phyloP scores from a whole-genome alignment of 2,113 vertebrate genomes.

The Ancistrus triradiatus region DNA sequence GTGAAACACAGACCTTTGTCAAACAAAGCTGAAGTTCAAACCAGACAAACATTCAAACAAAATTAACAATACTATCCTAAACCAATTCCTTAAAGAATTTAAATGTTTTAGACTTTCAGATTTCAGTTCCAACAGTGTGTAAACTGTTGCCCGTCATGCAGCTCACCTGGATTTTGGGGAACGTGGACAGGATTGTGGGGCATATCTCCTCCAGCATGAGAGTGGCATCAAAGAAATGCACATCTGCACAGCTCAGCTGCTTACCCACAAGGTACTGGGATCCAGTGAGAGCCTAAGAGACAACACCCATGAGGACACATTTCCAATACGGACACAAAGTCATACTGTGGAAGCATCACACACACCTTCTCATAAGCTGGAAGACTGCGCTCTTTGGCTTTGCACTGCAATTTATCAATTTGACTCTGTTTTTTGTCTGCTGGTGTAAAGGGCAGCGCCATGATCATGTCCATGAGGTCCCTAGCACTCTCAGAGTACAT shows the following conservation, averaged over 20 bases:
- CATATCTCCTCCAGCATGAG: slow-evolving; percentile 80
- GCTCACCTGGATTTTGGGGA: slow-evolving; percentile 78
- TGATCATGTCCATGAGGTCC: slow-evolving; percentile 77
- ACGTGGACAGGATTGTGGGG: slow-evolving; percentile 66
- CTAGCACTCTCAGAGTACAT: slow-evolving; percentile 78
- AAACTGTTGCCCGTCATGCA: too few species aligned
- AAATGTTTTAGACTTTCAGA: too few species aligned
- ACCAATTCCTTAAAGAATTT: too few species aligned
- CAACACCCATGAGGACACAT: too few species aligned
- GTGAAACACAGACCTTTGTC: too few species aligned
- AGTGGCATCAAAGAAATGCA: slow-evolving; percentile 79
- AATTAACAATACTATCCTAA: too few species aligned
- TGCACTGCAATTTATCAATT: slow-evolving; percentile 62
- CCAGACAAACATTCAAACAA: too few species aligned
- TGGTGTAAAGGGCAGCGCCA: slow-evolving; percentile 62
- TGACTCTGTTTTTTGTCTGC: slow-evolving; percentile 61
- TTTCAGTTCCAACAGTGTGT: too few species aligned
- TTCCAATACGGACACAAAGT: too few species aligned
- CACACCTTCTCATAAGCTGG: slow-evolving; percentile 85
- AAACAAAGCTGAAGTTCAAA: too few species aligned
- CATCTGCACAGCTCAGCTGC: slow-evolving; percentile 78
- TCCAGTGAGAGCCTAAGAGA: slow-evolving; percentile 68
- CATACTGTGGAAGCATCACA: background rate
- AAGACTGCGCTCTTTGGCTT: slow-evolving; percentile 72
- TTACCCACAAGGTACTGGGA: slow-evolving; percentile 79